Percentiles rank a stretch among this genome's conserved stretches.
Conservation (phyloP, 2,888 invertebrate species). For the Mythimna albipuncta region DNA sequence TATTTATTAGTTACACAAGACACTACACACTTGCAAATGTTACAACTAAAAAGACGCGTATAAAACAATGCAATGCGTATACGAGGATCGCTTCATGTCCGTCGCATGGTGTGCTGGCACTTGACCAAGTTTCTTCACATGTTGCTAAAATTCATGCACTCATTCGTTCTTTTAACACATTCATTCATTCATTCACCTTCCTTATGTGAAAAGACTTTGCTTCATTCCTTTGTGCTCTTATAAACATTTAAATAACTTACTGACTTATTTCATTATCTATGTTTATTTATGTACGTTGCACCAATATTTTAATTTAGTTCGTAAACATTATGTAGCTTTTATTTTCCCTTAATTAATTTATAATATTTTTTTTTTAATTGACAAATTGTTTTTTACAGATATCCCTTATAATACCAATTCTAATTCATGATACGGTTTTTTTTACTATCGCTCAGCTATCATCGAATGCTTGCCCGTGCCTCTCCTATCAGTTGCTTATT, state of each 20-base stretch:
- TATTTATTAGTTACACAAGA: neutral
- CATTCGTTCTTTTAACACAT: constrained; percentile 28
- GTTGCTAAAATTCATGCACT: constrained; percentile 39
- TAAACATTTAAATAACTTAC: constrained; percentile 24
- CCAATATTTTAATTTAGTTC: constrained; percentile 26
- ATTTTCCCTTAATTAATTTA: constrained; percentile 5
- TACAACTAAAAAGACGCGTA: constrained; percentile 44
- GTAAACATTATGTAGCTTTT: constrained; percentile 15
- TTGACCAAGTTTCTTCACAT: constrained; percentile 53
- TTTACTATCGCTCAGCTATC: constrained; percentile 55
- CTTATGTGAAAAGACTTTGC: constrained; percentile 16
- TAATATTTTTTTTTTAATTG: constrained; percentile 32
- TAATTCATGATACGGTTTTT: constrained; percentile 53
- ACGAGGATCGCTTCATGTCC: constrained; percentile 53
- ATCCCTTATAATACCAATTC: constrained; percentile 42
- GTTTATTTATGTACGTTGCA: constrained; percentile 29
- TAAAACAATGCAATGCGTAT: constrained; percentile 38
- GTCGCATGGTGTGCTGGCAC: constrained; percentile 68
- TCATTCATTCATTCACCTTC: constrained; percentile 23
- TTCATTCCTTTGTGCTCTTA: constrained; percentile 29
- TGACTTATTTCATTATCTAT: constrained; percentile 5
- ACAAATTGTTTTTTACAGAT: constrained; percentile 61
- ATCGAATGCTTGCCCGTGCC: constrained; percentile 76
- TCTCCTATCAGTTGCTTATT: constrained; percentile 81
- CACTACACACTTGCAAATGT: neutral